Evolutionary conservation across 2,888 invertebrate genomes (phyloP).

Genomic region (Perizoma affinitatum): DNA sequence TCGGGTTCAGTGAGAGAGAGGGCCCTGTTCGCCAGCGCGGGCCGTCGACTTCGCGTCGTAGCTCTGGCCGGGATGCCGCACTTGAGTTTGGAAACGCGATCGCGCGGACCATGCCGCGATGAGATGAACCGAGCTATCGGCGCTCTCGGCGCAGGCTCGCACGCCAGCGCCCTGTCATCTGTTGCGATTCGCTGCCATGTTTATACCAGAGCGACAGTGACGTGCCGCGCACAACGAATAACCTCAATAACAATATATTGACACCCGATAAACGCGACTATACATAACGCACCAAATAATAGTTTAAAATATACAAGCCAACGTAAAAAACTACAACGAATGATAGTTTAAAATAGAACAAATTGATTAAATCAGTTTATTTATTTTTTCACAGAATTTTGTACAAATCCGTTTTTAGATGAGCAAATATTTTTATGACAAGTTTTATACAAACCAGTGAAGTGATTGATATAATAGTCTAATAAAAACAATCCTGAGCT

Average conservation of each 20-base stretch:
- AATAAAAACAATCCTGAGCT: conserved; percentile 17
- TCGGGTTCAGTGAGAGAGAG: conserved; percentile 48
- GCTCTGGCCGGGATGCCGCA: conserved; percentile 52
- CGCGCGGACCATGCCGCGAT: conserved; percentile 61
- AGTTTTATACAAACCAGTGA: conserved; percentile 29
- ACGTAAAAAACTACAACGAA: conserved; percentile 71
- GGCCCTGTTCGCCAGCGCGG: conserved; percentile 63
- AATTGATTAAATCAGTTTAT: conserved; percentile 34
- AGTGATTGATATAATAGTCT: conserved; percentile 26
- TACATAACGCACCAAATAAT: conserved; percentile 46
- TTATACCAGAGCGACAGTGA: conserved; percentile 76
- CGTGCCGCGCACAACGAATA: conserved; percentile 80
- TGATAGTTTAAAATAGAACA: conserved; percentile 43
- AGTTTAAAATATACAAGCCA: conserved; percentile 31
- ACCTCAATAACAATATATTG: conserved; percentile 69
- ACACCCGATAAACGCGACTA: conserved; percentile 46
- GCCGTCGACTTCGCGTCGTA: conserved; percentile 40
- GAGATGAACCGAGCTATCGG: conserved; percentile 71
- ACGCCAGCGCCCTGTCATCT: conserved; percentile 80
- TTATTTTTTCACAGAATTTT: conserved; percentile 37
- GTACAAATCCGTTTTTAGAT: conserved; percentile 30
- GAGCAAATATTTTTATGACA: conserved; percentile 32
- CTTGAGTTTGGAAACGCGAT: conserved; percentile 60
- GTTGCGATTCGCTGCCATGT: conserved; percentile 81
- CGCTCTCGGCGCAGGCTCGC: conserved; percentile 76